phyloP scores from a whole-genome alignment of 2,113 vertebrate species.

The Lagopus leucura region DNA sequence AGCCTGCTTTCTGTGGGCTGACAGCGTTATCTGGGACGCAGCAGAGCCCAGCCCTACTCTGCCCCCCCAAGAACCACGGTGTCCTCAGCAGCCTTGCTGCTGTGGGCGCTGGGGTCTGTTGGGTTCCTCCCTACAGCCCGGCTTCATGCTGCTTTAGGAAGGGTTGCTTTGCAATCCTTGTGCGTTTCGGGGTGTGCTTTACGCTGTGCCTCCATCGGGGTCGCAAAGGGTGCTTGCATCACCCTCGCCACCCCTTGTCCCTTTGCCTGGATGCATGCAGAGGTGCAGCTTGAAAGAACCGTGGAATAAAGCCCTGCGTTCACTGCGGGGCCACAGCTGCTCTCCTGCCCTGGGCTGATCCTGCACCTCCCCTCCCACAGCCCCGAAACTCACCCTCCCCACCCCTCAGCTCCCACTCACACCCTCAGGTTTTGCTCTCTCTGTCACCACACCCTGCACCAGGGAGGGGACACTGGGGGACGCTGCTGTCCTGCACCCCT shows the following conservation, averaged over 20 bases:
- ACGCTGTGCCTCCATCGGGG: accelerated
- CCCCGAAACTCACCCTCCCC: not conserved
- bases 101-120: too few relatives aligned
- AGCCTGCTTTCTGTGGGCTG: constrained; percentile 17
- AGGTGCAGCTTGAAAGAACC: not conserved
- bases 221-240: not conserved
- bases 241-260: accelerated
- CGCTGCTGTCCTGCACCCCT: not conserved
- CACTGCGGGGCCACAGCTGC: not conserved
- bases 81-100: too few relatives aligned
- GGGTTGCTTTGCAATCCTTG: not conserved
- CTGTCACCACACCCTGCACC: not conserved
- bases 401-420: not conserved
- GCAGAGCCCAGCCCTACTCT: constrained; percentile 1
- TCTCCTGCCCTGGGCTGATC: not conserved
- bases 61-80: not conserved
- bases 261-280: not conserved
- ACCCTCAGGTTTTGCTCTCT: not conserved
- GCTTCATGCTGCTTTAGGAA: not conserved
- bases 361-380: not conserved
- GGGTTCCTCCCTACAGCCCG: too few relatives aligned
- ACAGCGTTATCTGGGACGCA: constrained; percentile 31
- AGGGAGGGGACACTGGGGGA: not conserved
- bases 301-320: not conserved
- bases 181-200: not conserved